phyloP scores from a whole-genome alignment of 2,888 invertebrate genomes.

The Ophion ellenae region DNA sequence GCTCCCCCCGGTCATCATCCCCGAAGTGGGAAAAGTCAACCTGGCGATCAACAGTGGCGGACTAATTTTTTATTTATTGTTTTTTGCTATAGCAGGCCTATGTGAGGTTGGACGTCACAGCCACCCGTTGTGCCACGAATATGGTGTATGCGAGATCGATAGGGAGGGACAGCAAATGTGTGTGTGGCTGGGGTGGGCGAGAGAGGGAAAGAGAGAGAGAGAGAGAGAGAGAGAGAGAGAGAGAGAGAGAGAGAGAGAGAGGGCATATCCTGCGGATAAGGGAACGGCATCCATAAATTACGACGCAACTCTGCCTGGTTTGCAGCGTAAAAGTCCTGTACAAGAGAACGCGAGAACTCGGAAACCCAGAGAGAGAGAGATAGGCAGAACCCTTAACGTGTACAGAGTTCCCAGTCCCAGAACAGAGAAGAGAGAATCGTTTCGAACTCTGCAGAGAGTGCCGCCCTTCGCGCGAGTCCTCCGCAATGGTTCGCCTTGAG shows the following conservation, averaged over 20 bases:
- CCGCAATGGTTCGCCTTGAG: slow-evolving; percentile 46
- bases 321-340: slow-evolving; percentile 83
- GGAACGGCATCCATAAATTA: slow-evolving; percentile 84
- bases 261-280: slow-evolving; percentile 83
- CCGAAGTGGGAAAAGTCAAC: too few species aligned
- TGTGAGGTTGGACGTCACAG: slow-evolving; percentile 46
- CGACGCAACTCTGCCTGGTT: slow-evolving; percentile 79
- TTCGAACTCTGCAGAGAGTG: background rate
- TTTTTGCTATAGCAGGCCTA: slow-evolving; percentile 17
- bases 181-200: slow-evolving; percentile 63
- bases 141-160: slow-evolving; percentile 81
- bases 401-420: slow-evolving; percentile 34
- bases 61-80: background rate
- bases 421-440: slow-evolving; percentile 28
- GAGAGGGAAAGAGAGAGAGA: background rate
- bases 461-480: slow-evolving; percentile 48
- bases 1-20: too few species aligned
- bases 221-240: too few species aligned
- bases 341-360: slow-evolving; percentile 75
- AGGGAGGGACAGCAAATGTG: slow-evolving; percentile 82
- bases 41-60: too few species aligned
- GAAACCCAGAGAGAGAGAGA: slow-evolving; percentile 74
- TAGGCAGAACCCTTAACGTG: slow-evolving; percentile 65
- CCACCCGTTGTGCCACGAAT: slow-evolving; percentile 78
- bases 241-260: slow-evolving; percentile 69